Evolutionary conservation across 2,113 vertebrate species (phyloP), one percentile per base, ranked within the genome.

Genomic region (Chaetorhynchus papuensis): DNA sequence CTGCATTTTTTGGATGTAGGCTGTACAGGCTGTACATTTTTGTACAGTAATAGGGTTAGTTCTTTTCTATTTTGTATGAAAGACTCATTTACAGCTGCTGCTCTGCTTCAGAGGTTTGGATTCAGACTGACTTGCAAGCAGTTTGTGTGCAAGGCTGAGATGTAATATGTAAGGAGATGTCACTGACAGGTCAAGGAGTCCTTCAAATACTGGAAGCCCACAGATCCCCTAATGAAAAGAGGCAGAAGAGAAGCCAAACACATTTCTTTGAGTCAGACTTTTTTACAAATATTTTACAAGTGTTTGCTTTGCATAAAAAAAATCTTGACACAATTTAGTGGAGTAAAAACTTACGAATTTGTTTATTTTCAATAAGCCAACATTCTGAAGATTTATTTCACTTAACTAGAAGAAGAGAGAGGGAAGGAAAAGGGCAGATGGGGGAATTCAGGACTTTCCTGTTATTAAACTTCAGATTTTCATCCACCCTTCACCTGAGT

Each of bases 181-280:
- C 90, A 88, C 31, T 68, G 82, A 49, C 52, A 66, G 89, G 92
- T 96, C 94, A 88, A 85, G 77, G 75, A 89, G 89, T 90, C 65
- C 88, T 78, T 95, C 94, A 94, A 77, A 94, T 45, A 42, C 75
- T 87, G 23, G 69, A 92, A 86, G 74, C 23, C 63, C 86, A 88
- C 27, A 72, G 42, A 77, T 31, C 33, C 22, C 53, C 74, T 81
- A 89, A 87, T 90, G 44, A 94, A 93, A 92, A 87, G n/a, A 47
- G n/a, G 71, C 23, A 86, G 59, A 72, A 69, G n/a, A 77, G 83
- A 79, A 94, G 65, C 69, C 37, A 71, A 93, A 89, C 27, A 61
- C 35, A 23, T 72, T 69, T 64, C 24, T 86, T 74, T 83, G 28
- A 93, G 7, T 47, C 35, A 72, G 71, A 96, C 23, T 6, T 26